Base-by-base conservation (phyloP, 2,113 vertebrate species). In the Hemicordylus capensis region DNA sequence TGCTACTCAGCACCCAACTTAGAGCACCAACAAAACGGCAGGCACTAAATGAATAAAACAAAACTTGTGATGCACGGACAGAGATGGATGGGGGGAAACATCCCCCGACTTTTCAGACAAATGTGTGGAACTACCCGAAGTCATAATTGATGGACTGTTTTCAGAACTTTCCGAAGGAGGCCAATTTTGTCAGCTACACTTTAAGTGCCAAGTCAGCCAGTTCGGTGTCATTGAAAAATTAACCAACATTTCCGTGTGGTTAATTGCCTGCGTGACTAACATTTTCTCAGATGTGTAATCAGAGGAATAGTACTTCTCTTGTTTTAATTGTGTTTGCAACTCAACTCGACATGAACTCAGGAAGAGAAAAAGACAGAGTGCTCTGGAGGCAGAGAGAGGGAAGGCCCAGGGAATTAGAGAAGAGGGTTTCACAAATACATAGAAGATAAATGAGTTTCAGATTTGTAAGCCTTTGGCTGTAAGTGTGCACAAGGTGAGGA, bases 221-320 rank as follows among this genome's bases (percentile, higher is more conserved):
- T 92, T 90, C 64, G 37, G 54, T 86, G 90, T 73, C 88, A 87
- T 1, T 93, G 86, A 92, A 91, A 91, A 90, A 94, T 92, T 88
- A 92, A 91, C 89, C 89, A 0, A 0, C 76, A 72, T 79, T 85
- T 85, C 84, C 34, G 51, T 46, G 66, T 61, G 76, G 84, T 37
- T 72, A 79, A 24, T 46, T 4, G 17, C 83, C 78, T 80, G 44
- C 64, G 59, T 3, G 1, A 85, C 86, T 70, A 86, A 80, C 77
- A 12, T 44, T 89, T 91, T 90, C 86, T 89, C 76, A 85, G 0
- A 0, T 84, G 78, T 87, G 64, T 87, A 88, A 59, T 74, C 88
- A 88, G 89, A 75, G 70, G 75, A 48, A 48, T 28, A 34, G 51
- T 75, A 63, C 90, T 74, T 54, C 85, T 51, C 56, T 84, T 91